Conservation (phyloP, 2,888 invertebrate genomes). For the Alitta virens region DNA sequence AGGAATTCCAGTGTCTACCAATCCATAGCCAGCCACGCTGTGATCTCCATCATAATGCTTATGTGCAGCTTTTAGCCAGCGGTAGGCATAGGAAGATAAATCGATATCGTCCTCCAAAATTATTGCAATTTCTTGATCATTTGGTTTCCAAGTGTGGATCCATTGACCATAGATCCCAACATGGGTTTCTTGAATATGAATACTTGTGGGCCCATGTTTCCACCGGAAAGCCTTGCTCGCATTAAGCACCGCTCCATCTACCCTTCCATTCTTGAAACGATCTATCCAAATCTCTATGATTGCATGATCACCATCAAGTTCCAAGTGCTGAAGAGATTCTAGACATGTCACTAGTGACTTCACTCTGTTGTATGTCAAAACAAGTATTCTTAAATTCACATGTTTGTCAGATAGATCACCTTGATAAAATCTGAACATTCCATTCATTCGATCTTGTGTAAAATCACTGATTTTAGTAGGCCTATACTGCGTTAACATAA, state of each 20-base stretch:
- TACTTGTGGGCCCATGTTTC: constrained; percentile 22
- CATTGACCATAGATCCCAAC: constrained; percentile 35
- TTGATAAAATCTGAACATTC: too few species aligned
- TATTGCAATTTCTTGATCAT: constrained; percentile 37
- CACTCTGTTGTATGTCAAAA: constrained; percentile 26
- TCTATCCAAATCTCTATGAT: constrained; percentile 34
- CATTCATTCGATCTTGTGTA: too few species aligned
- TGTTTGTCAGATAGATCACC: too few species aligned
- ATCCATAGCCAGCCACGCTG: too few species aligned
- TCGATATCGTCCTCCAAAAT: constrained; percentile 44
- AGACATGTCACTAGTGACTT: constrained; percentile 24
- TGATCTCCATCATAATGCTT: too few species aligned
- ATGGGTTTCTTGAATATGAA: constrained; percentile 27
- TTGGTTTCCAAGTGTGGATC: constrained; percentile 37
- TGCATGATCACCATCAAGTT: constrained; percentile 23
- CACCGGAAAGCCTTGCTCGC: constrained; percentile 27
- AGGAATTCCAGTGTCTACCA: too few species aligned
- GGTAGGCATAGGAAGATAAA: constrained; percentile 38
- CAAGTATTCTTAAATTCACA: constrained; percentile 1
- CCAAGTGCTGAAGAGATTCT: constrained; percentile 22
- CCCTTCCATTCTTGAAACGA: constrained; percentile 12
- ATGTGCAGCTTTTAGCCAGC: constrained; percentile 25
- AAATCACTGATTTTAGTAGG: too few species aligned
- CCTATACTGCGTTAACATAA: too few species aligned
- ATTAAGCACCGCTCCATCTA: constrained; percentile 23